phyloP scores from a whole-genome alignment of 2,888 invertebrate species.

The Hemistola chrysoprasaria region DNA sequence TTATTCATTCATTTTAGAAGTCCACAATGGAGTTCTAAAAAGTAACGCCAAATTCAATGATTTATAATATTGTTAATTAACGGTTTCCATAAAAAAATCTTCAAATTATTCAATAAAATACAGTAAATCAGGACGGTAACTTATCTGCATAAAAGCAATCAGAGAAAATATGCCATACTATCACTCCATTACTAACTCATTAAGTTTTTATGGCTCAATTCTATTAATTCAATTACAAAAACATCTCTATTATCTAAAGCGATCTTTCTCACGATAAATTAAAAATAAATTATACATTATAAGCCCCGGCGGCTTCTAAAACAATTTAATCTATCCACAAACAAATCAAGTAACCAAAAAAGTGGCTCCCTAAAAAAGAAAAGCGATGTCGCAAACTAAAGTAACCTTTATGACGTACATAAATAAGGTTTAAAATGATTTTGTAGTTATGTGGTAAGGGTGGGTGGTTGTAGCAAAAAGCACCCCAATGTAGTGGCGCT shows the following conservation, averaged over 20 bases:
- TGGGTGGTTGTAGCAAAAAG: slow-evolving; percentile 29
- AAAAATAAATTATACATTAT: slow-evolving; percentile 22
- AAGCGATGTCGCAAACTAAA: not conserved
- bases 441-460: not conserved
- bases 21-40: too few species aligned
- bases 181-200: too few species aligned
- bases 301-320: slow-evolving; percentile 27
- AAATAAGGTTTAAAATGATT: not conserved
- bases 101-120: too few species aligned
- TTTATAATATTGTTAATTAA: too few species aligned
- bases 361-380: slow-evolving; percentile 16
- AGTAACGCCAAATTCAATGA: too few species aligned
- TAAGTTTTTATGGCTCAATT: too few species aligned
- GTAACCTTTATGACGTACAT: not conserved
- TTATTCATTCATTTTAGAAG: too few species aligned
- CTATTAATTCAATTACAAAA: not conserved
- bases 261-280: slow-evolving; percentile 26
- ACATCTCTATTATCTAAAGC: not conserved
- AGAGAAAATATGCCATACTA: too few species aligned
- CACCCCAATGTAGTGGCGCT: slow-evolving; percentile 40
- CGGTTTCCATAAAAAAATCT: too few species aligned
- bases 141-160: too few species aligned
- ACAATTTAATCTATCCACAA: slow-evolving; percentile 31
- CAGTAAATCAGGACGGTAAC: too few species aligned
- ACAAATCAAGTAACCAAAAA: slow-evolving; percentile 27